phyloP scores from a whole-genome alignment of 2,888 invertebrate genomes.

The Trichogramma evanescens region DNA sequence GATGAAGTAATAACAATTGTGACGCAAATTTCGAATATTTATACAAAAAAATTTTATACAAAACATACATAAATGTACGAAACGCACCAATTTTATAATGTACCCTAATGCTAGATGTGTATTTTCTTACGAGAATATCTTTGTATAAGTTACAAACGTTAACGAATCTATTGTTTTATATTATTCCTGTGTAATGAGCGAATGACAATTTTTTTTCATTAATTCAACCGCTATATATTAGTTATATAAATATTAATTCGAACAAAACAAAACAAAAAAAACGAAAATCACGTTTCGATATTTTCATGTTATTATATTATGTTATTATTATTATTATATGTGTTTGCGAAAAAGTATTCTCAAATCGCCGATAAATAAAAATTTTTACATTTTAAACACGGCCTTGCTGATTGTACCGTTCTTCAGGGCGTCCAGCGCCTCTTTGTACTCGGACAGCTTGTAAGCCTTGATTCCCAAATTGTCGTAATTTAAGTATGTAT shows the following conservation, averaged over 20 bases:
- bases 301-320: not conserved
- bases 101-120: too few species aligned
- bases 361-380: not conserved
- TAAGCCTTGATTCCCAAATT: slow-evolving; percentile 57
- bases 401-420: slow-evolving; percentile 57
- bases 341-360: not conserved
- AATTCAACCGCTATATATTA: too few species aligned
- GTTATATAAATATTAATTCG: too few species aligned
- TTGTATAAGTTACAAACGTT: too few species aligned
- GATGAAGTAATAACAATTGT: not conserved
- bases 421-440: slow-evolving; percentile 52
- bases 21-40: not conserved
- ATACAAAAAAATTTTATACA: not conserved
- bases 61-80: too few species aligned
- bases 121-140: too few species aligned
- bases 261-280: not conserved
- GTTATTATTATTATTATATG: not conserved
- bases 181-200: too few species aligned
- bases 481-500: slow-evolving; percentile 56
- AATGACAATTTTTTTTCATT: too few species aligned
- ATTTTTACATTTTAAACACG: slow-evolving; percentile 43
- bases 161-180: too few species aligned
- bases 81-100: too few species aligned
- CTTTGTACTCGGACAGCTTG: slow-evolving; percentile 50
- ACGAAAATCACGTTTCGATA: not conserved